These are phyloP conservation scores for Halocaridina rubra DNA, from an alignment of 2,888 invertebrate species.

Conservation along the genomic window DNA sequence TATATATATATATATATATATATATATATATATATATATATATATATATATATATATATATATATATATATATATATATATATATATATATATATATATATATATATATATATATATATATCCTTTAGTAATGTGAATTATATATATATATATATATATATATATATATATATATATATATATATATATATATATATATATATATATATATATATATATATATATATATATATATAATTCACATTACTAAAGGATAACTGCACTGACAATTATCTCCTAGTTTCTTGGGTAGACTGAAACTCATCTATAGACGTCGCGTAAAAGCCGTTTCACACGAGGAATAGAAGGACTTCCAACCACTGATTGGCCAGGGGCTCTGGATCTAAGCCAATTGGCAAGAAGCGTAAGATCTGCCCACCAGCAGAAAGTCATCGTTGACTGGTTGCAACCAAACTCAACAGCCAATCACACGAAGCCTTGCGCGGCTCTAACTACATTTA, in stretches of 20 bases:
- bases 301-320: too few species aligned
- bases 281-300: too few species aligned
- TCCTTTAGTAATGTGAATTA: not conserved
- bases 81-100: conserved; percentile 2
- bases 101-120: not conserved
- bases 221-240: conserved; percentile 12
- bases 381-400: too few species aligned
- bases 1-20: not conserved
- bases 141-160: not conserved
- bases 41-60: not conserved
- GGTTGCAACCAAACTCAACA: too few species aligned
- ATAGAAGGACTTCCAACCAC: too few species aligned
- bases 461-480: too few species aligned
- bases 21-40: conserved; percentile 1
- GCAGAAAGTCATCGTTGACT: too few species aligned
- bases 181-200: not conserved
- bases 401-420: too few species aligned
- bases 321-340: too few species aligned
- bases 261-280: too few species aligned
- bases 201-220: conserved; percentile 1
- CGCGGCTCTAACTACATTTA: too few species aligned
- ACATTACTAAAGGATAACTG: not conserved
- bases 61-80: conserved; percentile 9
- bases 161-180: not conserved
- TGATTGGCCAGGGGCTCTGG: too few species aligned